A percentile compares a stretch with the other conserved stretches of the same genome.
These are phyloP conservation scores for Hermodice carunculata DNA, from an alignment of 2,888 invertebrate species.

Conservation along the genomic window DNA sequence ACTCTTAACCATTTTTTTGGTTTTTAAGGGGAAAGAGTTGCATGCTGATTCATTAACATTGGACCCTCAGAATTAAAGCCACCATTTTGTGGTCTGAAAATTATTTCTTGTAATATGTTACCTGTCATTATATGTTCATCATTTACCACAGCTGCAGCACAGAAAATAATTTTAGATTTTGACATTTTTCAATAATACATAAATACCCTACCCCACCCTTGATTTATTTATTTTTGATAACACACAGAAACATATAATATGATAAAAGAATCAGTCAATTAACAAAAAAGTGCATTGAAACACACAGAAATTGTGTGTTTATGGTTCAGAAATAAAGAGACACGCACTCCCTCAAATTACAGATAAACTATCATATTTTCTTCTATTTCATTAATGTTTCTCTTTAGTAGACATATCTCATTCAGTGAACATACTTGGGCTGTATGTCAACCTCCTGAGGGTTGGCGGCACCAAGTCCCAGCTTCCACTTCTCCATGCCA, in stretches of 20 bases:
- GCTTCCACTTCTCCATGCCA: slow-evolving; percentile 83
- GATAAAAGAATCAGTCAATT: not conserved
- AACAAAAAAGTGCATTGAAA: not conserved
- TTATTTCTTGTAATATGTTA: no score
- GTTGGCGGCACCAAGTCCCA: slow-evolving; percentile 73
- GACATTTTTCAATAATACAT: no score
- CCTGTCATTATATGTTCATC: no score
- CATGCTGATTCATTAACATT: no score
- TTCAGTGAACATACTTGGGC: slow-evolving; percentile 71
- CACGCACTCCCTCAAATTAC: no score
- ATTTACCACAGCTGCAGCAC: no score
- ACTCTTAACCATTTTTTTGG: no score
- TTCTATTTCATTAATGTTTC: not conserved
- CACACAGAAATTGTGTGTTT: not conserved
- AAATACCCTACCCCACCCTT: not conserved
- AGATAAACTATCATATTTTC: no score
- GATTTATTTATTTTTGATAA: not conserved
- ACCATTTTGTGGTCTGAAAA: no score
- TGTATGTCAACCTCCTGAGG: slow-evolving; percentile 76
- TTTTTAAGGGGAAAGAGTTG: no score
- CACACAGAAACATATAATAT: not conserved
- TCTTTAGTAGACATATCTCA: not conserved
- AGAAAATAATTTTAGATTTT: no score
- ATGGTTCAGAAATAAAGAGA: not conserved
- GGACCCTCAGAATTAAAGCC: no score